Conservation (phyloP, 2,888 invertebrate genomes). For the Spisula solida region DNA sequence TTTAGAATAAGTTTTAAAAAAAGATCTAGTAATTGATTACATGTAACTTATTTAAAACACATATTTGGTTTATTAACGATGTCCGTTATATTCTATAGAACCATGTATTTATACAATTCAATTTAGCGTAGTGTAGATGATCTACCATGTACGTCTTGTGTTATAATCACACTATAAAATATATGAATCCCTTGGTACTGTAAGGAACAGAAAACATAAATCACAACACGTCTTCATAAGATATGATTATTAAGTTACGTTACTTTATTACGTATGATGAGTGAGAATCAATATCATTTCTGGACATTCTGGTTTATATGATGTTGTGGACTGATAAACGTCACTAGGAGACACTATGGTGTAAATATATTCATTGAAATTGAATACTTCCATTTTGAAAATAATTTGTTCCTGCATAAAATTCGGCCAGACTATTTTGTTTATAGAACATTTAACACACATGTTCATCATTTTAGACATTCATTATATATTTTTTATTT, state of each 20-base stretch:
- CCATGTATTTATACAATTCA: background rate
- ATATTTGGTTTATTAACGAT: too few species aligned
- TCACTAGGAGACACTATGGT: background rate
- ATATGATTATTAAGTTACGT: slow-evolving; percentile 17
- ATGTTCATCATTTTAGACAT: too few species aligned
- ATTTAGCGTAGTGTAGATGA: background rate
- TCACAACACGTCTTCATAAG: slow-evolving; percentile 10
- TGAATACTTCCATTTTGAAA: background rate
- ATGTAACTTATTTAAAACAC: too few species aligned
- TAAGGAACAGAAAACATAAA: background rate
- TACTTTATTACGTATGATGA: background rate
- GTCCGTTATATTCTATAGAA: background rate
- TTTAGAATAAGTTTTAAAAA: too few species aligned
- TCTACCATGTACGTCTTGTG: background rate
- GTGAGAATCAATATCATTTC: background rate
- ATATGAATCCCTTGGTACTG: background rate
- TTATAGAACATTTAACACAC: too few species aligned
- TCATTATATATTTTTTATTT: too few species aligned
- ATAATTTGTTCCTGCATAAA: background rate
- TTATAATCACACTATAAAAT: background rate
- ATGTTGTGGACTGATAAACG: background rate
- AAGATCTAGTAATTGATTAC: too few species aligned
- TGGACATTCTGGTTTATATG: background rate
- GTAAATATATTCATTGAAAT: slow-evolving; percentile 8
- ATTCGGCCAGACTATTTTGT: background rate